A percentile compares a stretch with the other conserved stretches of the same genome.
These are phyloP conservation scores for Drosophila murphyi DNA, from an alignment of 1,140 invertebrate genomes.

Conservation along the genomic window DNA sequence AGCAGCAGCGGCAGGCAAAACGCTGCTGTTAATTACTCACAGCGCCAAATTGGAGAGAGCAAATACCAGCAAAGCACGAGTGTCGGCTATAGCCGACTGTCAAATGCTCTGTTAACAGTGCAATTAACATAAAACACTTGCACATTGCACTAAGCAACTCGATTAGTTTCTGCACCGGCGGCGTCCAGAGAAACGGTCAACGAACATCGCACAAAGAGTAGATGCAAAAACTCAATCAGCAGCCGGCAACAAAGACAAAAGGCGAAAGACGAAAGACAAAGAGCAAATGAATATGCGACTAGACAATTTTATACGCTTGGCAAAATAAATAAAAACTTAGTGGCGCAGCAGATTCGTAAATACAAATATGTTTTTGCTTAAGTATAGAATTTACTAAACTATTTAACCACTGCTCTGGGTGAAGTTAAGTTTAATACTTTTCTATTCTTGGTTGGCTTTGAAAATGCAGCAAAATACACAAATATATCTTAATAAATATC, in stretches of 20 bases:
- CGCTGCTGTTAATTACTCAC: conserved; percentile 72
- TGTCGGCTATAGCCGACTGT: background rate
- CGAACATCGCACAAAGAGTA: conserved; percentile 50
- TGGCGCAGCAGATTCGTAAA: background rate
- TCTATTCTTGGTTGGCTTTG: too few relatives aligned
- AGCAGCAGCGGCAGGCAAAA: conserved; percentile 30
- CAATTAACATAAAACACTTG: background rate
- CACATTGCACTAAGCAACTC: too few relatives aligned
- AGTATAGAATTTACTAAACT: background rate
- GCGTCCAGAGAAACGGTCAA: conserved; percentile 24
- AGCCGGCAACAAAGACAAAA: conserved; percentile 17
- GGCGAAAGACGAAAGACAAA: conserved; percentile 13
- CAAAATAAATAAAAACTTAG: background rate
- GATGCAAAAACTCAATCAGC: conserved; percentile 60
- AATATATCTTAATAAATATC: background rate
- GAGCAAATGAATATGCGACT: conserved; percentile 9
- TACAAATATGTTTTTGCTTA: background rate
- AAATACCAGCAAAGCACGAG: background rate
- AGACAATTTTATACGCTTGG: conserved; percentile 7
- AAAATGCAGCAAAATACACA: background rate
- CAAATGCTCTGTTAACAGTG: background rate
- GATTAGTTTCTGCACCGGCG: too few relatives aligned
- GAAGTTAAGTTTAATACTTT: too few relatives aligned
- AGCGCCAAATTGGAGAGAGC: conserved; percentile 2
- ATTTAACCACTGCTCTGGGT: too few relatives aligned